Conservation (phyloP, 2,113 vertebrate species). For the Tyto alba region DNA sequence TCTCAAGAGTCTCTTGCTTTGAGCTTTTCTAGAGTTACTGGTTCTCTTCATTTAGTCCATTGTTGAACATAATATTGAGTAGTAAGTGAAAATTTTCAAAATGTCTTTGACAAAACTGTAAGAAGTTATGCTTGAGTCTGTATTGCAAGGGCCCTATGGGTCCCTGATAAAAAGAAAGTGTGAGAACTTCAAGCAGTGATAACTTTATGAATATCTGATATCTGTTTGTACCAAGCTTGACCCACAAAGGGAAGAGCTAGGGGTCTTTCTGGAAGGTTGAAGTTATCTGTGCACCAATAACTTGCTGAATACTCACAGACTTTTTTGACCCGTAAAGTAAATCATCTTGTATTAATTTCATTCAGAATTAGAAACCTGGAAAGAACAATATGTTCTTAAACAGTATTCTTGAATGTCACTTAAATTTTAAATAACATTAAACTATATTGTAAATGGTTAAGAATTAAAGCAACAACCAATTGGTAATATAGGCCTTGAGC, state of each 20-base stretch:
- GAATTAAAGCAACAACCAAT: slow-evolving; percentile 34
- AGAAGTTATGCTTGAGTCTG: neutral
- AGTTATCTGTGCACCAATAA: neutral
- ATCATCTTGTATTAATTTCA: neutral
- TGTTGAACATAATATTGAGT: neutral
- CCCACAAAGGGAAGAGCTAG: neutral
- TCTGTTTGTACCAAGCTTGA: neutral
- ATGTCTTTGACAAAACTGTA: neutral
- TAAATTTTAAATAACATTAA: slow-evolving; percentile 22
- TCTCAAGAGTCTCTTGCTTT: neutral
- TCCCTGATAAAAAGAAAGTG: neutral
- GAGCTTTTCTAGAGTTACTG: neutral
- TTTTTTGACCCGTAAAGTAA: neutral
- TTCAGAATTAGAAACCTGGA: neutral
- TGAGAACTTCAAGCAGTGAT: neutral
- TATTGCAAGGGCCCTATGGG: neutral
- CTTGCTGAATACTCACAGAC: neutral
- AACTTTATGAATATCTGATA: neutral
- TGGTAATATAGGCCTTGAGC: slow-evolving; percentile 31
- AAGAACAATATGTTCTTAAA: neutral
- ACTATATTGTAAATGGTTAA: slow-evolving; percentile 4
- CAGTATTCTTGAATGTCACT: neutral
- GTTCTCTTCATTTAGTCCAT: neutral
- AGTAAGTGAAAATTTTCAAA: neutral
- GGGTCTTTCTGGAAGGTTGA: neutral